Conservation (phyloP, 2,113 vertebrate genomes). For the Camelus dromedarius region DNA sequence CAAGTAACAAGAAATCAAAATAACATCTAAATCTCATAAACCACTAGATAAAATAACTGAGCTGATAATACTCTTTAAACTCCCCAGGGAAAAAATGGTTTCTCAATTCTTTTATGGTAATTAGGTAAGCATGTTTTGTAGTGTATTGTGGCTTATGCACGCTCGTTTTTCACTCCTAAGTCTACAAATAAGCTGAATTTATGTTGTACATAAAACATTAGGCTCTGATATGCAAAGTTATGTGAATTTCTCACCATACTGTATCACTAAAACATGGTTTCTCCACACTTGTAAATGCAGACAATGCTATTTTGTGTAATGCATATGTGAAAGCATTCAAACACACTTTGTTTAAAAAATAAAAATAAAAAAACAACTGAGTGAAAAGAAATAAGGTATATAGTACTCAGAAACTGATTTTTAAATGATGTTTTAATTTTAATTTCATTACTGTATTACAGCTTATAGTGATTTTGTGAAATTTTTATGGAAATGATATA, state of each 20-base stretch:
- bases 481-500: not conserved
- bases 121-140: constrained; percentile 52
- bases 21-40: not conserved
- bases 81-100: not conserved
- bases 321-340: not conserved
- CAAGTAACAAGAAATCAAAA: not conserved
- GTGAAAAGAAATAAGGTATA: not conserved
- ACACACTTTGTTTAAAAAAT: not conserved
- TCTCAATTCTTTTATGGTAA: not conserved
- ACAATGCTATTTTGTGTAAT: not conserved
- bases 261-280: not conserved
- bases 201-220: constrained; percentile 82
- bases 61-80: not conserved
- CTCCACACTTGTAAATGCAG: not conserved
- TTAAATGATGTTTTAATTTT: not conserved
- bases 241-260: constrained; percentile 44
- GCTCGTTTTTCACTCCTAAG: constrained; percentile 70
- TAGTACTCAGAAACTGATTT: not conserved
- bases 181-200: constrained; percentile 79
- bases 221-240: constrained; percentile 79
- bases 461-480: not conserved
- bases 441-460: not conserved
- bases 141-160: not conserved
- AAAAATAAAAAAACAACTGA: not conserved
- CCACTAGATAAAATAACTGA: not conserved